A percentile compares a stretch with the other conserved stretches of the same genome.
phyloP scores from a whole-genome alignment of 2,113 vertebrate species.

The Dromiciops gliroides region DNA sequence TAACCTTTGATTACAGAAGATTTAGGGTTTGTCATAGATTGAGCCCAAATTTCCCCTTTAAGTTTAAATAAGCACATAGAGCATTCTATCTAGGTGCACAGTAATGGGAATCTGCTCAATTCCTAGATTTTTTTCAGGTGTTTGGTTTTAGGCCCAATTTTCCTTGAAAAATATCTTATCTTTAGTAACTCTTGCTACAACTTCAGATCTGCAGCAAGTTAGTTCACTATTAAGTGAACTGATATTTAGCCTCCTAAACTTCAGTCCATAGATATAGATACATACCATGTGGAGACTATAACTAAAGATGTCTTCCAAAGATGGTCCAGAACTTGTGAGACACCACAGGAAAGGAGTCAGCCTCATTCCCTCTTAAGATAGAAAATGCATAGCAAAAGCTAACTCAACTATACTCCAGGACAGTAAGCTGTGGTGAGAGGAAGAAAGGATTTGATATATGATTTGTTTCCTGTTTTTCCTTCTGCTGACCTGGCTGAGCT shows the following conservation, averaged over 20 bases:
- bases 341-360: not conserved
- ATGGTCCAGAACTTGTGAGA: not conserved
- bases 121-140: not conserved
- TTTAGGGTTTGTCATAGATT: not conserved
- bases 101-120: not conserved
- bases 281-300: not conserved
- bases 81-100: not conserved
- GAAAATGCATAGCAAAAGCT: not conserved
- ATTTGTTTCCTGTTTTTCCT: not conserved
- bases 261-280: not conserved
- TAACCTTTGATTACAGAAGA: not conserved
- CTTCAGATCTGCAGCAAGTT: not conserved
- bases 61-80: not conserved
- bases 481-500: not conserved
- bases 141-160: not conserved
- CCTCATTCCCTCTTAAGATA: not conserved
- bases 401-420: not conserved
- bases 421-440: not conserved
- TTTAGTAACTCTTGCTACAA: not conserved
- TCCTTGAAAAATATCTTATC: not conserved
- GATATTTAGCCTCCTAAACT: not conserved
- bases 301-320: not conserved
- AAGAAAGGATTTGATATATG: not conserved
- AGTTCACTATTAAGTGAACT: not conserved
- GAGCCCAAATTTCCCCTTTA: not conserved